Evolutionary conservation across 2,888 invertebrate genomes (phyloP).

Genomic region (Apamea crenata): DNA sequence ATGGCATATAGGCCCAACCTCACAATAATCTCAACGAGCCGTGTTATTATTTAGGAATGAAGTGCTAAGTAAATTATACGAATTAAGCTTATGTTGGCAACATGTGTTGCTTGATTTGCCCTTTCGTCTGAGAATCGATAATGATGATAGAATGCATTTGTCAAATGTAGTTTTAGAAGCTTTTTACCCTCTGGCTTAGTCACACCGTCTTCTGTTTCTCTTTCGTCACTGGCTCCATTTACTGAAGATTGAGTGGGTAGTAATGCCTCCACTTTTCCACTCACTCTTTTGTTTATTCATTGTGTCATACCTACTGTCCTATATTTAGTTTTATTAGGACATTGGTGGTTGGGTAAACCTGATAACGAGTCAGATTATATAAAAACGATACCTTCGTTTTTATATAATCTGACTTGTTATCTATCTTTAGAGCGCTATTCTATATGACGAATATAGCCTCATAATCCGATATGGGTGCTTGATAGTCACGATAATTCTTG

Average conservation of each 20-base stretch:
- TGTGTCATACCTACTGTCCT: not conserved
- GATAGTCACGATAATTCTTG: conserved; percentile 27
- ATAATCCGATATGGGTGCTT: conserved; percentile 24
- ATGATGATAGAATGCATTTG: conserved; percentile 42
- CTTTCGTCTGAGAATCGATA: conserved; percentile 46
- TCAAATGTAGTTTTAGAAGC: conserved; percentile 4
- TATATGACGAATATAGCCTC: not conserved
- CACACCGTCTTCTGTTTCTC: conserved; percentile 8
- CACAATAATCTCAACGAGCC: conserved; percentile 72
- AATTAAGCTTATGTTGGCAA: conserved; percentile 68
- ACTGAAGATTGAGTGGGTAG: not conserved
- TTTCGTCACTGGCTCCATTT: not conserved
- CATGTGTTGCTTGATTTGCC: conserved; percentile 64
- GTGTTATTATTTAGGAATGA: conserved; percentile 84
- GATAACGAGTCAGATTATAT: too few relatives aligned
- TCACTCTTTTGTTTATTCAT: not conserved
- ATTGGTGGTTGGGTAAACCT: not conserved
- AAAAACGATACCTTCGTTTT: too few relatives aligned
- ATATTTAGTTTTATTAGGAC: not conserved
- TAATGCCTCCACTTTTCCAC: not conserved
- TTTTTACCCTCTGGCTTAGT: not conserved
- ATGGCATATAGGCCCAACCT: conserved; percentile 80
- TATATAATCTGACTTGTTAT: not conserved
- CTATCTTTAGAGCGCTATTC: not conserved
- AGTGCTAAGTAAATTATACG: conserved; percentile 86